A percentile compares a stretch with the other conserved stretches of the same genome.
phyloP scores from a whole-genome alignment of 2,888 invertebrate species.

The Ferrisia virgata region DNA sequence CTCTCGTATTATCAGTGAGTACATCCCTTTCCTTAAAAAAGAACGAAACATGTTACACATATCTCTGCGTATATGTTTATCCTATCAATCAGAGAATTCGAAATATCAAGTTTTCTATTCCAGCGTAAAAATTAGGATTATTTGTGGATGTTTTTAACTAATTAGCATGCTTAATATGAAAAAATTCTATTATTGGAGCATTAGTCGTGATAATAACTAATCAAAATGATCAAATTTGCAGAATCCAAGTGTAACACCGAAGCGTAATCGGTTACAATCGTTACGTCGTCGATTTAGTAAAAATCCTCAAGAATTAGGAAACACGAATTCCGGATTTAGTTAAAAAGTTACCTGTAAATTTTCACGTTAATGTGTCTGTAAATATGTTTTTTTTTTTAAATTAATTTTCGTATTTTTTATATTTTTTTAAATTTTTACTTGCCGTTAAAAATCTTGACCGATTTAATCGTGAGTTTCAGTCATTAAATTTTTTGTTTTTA shows the following conservation, averaged over 20 bases:
- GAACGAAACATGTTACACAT: no score
- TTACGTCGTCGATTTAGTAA: constrained; percentile 35
- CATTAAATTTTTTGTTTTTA: background rate
- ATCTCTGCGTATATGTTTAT: background rate
- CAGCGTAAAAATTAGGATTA: background rate
- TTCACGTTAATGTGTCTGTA: background rate
- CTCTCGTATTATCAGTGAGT: constrained; percentile 24
- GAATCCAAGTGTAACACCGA: constrained; percentile 27
- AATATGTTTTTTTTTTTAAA: background rate
- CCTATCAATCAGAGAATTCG: background rate
- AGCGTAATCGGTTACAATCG: background rate
- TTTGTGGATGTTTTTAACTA: background rate
- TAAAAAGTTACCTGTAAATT: constrained; percentile 33
- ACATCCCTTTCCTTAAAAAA: background rate
- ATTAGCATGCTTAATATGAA: background rate
- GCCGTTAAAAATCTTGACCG: background rate
- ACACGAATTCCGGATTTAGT: constrained; percentile 26
- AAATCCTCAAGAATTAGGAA: constrained; percentile 31
- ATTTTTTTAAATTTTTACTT: background rate
- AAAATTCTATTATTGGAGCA: background rate
- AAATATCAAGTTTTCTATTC: background rate
- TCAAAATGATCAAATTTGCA: constrained; percentile 17
- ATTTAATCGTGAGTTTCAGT: background rate
- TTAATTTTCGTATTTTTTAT: background rate
- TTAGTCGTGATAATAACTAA: no score